Conservation (phyloP, 2,797 vertebrate genomes). For the Naso thynnoides region DNA sequence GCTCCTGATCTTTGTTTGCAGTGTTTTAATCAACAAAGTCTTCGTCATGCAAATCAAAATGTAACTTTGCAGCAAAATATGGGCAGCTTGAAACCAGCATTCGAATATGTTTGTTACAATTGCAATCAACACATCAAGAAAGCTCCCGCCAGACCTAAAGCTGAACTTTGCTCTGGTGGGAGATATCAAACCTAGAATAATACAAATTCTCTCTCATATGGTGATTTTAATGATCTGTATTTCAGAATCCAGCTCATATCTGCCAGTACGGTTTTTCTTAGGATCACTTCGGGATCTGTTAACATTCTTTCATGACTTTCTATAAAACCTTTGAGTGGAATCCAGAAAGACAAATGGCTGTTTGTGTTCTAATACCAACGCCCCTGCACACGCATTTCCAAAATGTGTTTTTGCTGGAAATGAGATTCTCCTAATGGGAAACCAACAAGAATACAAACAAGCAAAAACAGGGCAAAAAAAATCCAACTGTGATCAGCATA, state of each 20-base stretch:
- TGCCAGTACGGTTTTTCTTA: conserved; percentile 29
- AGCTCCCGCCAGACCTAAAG: conserved; percentile 6
- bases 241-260: conserved; percentile 25
- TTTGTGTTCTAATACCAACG: conserved; percentile 20
- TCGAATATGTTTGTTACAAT: conserved; percentile 20
- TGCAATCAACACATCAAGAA: conserved; percentile 24
- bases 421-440: neutral
- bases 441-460: neutral
- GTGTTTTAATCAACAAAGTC: conserved; percentile 32
- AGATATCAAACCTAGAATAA: conserved; percentile 10
- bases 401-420: conserved; percentile 1
- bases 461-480: neutral
- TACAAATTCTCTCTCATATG: conserved; percentile 15
- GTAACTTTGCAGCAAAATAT: conserved; percentile 6
- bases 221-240: neutral
- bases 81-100: neutral
- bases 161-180: conserved; percentile 1
- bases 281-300: conserved; percentile 32
- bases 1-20: conserved; percentile 3
- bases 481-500: neutral
- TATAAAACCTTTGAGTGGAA: conserved; percentile 16
- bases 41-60: conserved; percentile 29
- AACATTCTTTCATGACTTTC: conserved; percentile 31
- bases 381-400: conserved; percentile 6
- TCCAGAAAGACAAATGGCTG: conserved; percentile 31